Conservation (phyloP, 92 coral and sea anemone genomes). For the Phenganax subtilis region DNA sequence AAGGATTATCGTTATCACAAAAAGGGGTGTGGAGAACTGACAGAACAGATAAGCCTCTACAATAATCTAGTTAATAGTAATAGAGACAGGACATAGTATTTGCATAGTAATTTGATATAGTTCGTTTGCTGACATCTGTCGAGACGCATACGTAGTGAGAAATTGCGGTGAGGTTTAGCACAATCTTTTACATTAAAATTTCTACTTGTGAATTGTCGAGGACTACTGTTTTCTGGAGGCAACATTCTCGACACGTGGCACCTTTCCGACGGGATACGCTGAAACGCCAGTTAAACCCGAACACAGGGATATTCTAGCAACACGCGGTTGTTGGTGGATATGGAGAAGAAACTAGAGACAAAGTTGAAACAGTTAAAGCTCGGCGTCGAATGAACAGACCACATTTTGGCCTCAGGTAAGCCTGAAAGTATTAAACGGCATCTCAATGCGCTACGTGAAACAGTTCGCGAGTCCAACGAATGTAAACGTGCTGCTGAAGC, state of each 20-base stretch:
- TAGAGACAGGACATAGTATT: no score
- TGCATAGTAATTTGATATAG: no score
- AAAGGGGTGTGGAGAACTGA: constrained; percentile 40
- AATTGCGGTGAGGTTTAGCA: background rate
- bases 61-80: no score
- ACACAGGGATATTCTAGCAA: background rate
- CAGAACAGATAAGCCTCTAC: no score
- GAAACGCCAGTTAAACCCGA: background rate
- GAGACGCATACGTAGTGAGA: no score
- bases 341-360: constrained; percentile 22
- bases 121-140: no score
- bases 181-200: no score
- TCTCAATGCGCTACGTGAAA: constrained; percentile 29
- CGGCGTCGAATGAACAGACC: constrained; percentile 22
- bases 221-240: background rate
- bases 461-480: constrained; percentile 38
- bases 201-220: background rate
- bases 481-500: constrained; percentile 30
- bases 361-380: constrained; percentile 41
- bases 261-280: no score
- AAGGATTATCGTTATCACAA: constrained; percentile 53
- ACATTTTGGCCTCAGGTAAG: constrained; percentile 25
- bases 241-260: background rate
- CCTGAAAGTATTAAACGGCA: constrained; percentile 30
- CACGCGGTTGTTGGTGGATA: background rate